These are phyloP conservation scores for Lasioglossum albipes DNA, from an alignment of 1,140 invertebrate genomes.

Conservation along the genomic window DNA sequence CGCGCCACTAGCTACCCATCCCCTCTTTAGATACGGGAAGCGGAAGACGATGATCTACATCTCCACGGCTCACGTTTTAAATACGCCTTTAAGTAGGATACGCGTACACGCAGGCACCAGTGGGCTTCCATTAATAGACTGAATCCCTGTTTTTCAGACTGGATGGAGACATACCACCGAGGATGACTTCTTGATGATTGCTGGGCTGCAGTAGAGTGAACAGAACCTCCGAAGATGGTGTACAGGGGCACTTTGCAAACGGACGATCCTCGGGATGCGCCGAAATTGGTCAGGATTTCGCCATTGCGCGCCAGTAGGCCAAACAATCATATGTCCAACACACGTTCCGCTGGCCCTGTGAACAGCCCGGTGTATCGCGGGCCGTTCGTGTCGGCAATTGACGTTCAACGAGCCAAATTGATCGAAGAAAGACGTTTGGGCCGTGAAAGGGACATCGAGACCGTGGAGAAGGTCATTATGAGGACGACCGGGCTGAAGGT, in stretches of 20 bases:
- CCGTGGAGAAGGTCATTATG: conserved; percentile 67
- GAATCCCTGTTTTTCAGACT: conserved; percentile 14
- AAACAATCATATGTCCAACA: conserved; percentile 13
- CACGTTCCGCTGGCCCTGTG: conserved; percentile 13
- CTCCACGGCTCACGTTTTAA: not conserved
- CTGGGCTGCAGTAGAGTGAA: not conserved
- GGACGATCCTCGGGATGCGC: conserved; percentile 68
- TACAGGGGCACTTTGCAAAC: conserved; percentile 70
- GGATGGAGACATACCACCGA: not conserved
- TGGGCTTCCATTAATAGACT: not conserved
- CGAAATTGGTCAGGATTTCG: conserved; percentile 67
- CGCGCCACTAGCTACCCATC: not conserved
- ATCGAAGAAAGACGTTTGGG: conserved; percentile 69
- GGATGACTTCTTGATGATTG: conserved; percentile 6
- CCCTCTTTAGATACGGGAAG: not conserved
- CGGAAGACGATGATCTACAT: conserved; percentile 4
- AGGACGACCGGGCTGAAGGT: conserved; percentile 67
- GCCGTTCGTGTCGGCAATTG: conserved; percentile 54
- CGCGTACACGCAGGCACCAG: not conserved
- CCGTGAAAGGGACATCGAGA: conserved; percentile 68
- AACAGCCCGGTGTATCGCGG: conserved; percentile 45
- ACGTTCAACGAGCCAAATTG: conserved; percentile 62
- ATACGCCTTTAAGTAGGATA: conserved; percentile 2
- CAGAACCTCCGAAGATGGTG: conserved; percentile 61
- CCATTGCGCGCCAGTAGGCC: conserved; percentile 64